These are phyloP conservation scores for Stercorarius parasiticus DNA, from an alignment of 2,113 vertebrate species.

Conservation along the genomic window DNA sequence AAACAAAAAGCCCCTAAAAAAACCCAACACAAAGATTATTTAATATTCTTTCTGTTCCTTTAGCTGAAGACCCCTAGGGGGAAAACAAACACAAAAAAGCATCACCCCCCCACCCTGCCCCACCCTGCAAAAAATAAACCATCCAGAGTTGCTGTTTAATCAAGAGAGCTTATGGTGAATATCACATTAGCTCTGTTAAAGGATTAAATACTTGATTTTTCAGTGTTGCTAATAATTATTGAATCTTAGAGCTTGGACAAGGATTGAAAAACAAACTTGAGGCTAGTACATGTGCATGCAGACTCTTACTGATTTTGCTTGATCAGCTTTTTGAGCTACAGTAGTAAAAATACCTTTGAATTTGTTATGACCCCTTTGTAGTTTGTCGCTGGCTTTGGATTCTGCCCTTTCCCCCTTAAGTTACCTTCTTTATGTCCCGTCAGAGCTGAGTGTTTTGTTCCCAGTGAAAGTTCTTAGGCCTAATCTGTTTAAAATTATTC, in stretches of 20 bases:
- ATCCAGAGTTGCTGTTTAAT: not conserved
- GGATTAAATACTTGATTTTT: not conserved
- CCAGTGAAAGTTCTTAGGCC: not conserved
- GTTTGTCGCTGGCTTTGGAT: not conserved
- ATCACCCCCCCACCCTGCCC: rapidly evolving
- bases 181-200: not conserved
- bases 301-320: not conserved
- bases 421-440: not conserved
- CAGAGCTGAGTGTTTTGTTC: not conserved
- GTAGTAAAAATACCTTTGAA: not conserved
- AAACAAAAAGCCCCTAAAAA: not conserved
- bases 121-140: not conserved
- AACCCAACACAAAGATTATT: not conserved
- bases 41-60: not conserved
- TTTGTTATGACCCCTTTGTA: not conserved
- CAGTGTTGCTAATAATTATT: not conserved
- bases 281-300: not conserved
- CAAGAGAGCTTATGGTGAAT: not conserved
- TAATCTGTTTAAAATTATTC: not conserved
- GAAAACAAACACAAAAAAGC: not conserved
- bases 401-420: not conserved
- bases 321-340: not conserved
- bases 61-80: not conserved
- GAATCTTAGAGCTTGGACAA: not conserved
- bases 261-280: not conserved